phyloP scores from a whole-genome alignment of 1,140 invertebrate genomes.

The Apis laboriosa region DNA sequence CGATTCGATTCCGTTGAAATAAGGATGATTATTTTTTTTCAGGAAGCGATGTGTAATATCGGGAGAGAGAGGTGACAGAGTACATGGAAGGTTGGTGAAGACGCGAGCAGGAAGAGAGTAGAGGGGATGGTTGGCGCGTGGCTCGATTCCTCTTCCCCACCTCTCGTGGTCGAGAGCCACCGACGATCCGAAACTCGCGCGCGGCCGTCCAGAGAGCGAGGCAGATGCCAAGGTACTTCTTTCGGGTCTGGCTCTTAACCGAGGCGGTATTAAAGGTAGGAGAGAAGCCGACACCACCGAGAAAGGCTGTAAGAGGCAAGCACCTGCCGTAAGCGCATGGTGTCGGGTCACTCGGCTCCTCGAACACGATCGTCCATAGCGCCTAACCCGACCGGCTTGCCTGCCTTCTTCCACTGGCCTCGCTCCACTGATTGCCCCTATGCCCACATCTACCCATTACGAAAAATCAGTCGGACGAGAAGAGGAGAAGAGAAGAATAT shows the following conservation, averaged over 20 bases:
- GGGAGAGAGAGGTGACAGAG: neutral
- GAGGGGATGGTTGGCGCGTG: slow-evolving; percentile 69
- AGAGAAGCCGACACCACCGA: slow-evolving; percentile 60
- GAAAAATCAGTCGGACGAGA: slow-evolving; percentile 58
- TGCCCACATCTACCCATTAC: slow-evolving; percentile 61
- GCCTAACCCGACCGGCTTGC: slow-evolving; percentile 49
- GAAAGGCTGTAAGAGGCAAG: slow-evolving; percentile 63
- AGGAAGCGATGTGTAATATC: too few relatives aligned
- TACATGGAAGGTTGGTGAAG: slow-evolving; percentile 21
- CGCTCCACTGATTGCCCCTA: slow-evolving; percentile 55
- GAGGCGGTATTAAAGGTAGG: slow-evolving; percentile 63
- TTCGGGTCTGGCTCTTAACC: slow-evolving; percentile 61
- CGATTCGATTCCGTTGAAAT: too few relatives aligned
- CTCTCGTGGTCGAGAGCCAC: slow-evolving; percentile 1
- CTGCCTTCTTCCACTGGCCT: slow-evolving; percentile 6
- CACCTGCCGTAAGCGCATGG: slow-evolving; percentile 66
- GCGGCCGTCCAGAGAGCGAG: slow-evolving; percentile 42
- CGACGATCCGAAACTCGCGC: slow-evolving; percentile 56
- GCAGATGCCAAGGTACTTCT: slow-evolving; percentile 64
- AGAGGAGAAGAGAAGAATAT: slow-evolving; percentile 50
- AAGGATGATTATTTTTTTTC: too few relatives aligned
- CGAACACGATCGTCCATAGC: slow-evolving; percentile 60
- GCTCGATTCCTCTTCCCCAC: slow-evolving; percentile 48
- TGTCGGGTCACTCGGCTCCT: slow-evolving; percentile 50
- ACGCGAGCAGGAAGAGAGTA: slow-evolving; percentile 33